Evolutionary conservation across 2,797 vertebrate species (phyloP), one percentile per base, ranked within the genome.

Genomic region (Salarias fasciatus): DNA sequence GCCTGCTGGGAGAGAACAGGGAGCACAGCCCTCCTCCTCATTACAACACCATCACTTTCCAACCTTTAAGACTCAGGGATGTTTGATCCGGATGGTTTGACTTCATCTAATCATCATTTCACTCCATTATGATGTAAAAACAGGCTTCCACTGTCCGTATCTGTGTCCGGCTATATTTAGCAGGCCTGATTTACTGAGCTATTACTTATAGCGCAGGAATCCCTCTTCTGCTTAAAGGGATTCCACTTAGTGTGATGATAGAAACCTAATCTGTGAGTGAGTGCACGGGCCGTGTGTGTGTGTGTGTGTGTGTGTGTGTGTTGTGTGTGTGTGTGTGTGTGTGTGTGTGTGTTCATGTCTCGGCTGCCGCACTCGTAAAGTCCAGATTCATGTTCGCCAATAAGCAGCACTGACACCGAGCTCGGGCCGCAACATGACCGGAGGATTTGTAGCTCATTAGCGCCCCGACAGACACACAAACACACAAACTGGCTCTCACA

Each of bases 401-500:
- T 83, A 84, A 83, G 61, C 53, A 74, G 56, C 75, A 60, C 49
- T 73, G 73, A 85, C 59, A 69, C 8, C 3, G 55, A 75, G 78
- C 52, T 60, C 58, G 53, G 63, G 48, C 58, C 12, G 30, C 78
- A 71, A 73, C 71, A 69, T 11, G 24, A 72, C 81, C 69, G 35
- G 55, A 58, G 80, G 74, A 89, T 87, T 89, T 89, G 80, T 73
- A 84, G 71, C 79, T 88, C 75, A 86, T 90, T 86, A 88, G 72
- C 41, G 72, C 56, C 11, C 49, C 8, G 1, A 35, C 47, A 50
- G 38, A 46, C 46, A 43, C 43, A n/a, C 37, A 43, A 45, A 33
- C 6, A n/a, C n/a, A 31, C 24, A 46, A 61, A 52, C 49, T 45
- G 46, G 38, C 42, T 50, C 71, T 62, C 48, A 43, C 53, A 45